Percentiles rank a stretch among this genome's conserved stretches.
Conservation (phyloP, 1,140 invertebrate species). For the Dufourea novaeangliae region DNA sequence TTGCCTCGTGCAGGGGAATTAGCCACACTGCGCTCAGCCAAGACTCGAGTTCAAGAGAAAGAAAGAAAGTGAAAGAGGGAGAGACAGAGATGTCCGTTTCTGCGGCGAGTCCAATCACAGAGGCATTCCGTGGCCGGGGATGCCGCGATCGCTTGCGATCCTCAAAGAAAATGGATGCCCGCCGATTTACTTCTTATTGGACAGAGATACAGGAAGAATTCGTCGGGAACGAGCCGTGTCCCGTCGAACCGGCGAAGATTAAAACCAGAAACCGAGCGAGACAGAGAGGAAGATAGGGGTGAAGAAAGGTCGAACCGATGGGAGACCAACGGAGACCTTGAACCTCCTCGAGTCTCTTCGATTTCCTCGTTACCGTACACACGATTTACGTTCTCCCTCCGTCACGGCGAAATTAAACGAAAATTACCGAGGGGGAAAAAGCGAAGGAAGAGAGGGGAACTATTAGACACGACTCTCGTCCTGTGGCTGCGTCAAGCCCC, state of each 20-base stretch:
- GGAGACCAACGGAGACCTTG: conserved; percentile 54
- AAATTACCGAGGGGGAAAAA: background rate
- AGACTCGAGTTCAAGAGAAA: background rate
- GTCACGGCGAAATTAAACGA: conserved; percentile 35
- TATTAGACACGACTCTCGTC: too few species aligned
- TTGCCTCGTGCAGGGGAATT: conserved; percentile 25
- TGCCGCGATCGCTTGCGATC: conserved; percentile 33
- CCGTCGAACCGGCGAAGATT: conserved; percentile 40
- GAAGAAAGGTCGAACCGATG: background rate
- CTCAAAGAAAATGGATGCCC: conserved; percentile 55
- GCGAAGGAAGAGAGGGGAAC: too few species aligned
- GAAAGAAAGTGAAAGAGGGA: too few species aligned
- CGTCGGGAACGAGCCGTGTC: conserved; percentile 34
- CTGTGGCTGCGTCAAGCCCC: too few species aligned
- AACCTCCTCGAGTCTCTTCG: conserved; percentile 33
- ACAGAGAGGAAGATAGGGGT: background rate
- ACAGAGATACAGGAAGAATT: conserved; percentile 53
- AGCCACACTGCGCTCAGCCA: background rate
- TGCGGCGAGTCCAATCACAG: conserved; percentile 8
- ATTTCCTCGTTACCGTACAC: conserved; percentile 53
- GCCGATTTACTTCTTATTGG: conserved; percentile 60
- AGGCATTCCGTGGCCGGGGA: conserved; percentile 49
- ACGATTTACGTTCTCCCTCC: conserved; percentile 48
- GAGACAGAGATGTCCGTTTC: too few species aligned
- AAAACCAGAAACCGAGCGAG: too few species aligned